A percentile compares a stretch with the other conserved stretches of the same genome.
phyloP scores from a whole-genome alignment of 2,888 invertebrate genomes.

The Leucozona laternaria region DNA sequence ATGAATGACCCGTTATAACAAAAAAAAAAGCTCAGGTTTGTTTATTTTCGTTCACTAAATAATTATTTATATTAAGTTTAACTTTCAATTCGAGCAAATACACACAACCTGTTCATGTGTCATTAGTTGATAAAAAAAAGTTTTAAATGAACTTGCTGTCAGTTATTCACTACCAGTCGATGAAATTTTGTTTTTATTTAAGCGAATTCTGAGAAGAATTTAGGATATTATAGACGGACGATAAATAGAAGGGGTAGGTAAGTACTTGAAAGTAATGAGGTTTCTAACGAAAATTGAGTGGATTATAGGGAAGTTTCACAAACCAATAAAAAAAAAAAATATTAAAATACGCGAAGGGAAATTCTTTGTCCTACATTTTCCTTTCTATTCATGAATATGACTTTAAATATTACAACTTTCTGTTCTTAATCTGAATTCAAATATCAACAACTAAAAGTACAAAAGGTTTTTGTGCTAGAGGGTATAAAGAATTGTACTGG shows the following conservation, averaged over 20 bases:
- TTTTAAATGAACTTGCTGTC: slow-evolving; percentile 55
- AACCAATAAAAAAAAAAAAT: slow-evolving; percentile 1
- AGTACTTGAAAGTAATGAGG: slow-evolving; percentile 11
- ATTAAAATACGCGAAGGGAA: too few species aligned
- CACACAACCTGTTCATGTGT: neutral
- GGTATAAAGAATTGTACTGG: too few species aligned
- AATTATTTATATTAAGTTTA: too few species aligned
- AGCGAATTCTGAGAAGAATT: slow-evolving; percentile 39
- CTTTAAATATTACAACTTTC: too few species aligned
- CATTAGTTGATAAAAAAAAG: slow-evolving; percentile 1
- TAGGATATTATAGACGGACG: neutral
- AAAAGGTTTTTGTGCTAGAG: too few species aligned
- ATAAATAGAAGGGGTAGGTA: slow-evolving; percentile 23
- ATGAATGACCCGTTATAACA: too few species aligned
- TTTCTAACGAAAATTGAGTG: neutral
- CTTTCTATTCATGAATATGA: too few species aligned
- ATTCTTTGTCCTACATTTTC: too few species aligned
- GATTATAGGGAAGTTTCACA: slow-evolving; percentile 11
- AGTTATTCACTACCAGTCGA: slow-evolving; percentile 59
- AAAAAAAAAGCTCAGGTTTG: too few species aligned
- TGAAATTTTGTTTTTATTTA: slow-evolving; percentile 59
- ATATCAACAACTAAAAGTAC: too few species aligned
- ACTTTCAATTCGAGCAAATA: neutral
- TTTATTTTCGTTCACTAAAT: too few species aligned
- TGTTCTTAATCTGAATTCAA: too few species aligned